Evolutionary conservation across 2,888 invertebrate genomes (phyloP).

Genomic region (Scrobipalpa atriplicella): DNA sequence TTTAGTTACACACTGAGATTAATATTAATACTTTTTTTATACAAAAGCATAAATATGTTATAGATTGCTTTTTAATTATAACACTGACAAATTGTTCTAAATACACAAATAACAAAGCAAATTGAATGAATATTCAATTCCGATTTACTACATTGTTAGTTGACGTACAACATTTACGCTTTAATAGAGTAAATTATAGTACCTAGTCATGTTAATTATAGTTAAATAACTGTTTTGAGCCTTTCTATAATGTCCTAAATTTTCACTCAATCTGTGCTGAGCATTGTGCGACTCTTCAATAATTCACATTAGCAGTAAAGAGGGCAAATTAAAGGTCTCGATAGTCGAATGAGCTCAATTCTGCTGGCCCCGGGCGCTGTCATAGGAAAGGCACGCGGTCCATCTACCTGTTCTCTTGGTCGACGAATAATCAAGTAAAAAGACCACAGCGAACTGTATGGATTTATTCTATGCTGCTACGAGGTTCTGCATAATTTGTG

Average conservation of each 20-base stretch:
- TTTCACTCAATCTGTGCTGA: neutral
- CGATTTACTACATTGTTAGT: neutral
- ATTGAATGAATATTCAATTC: slow-evolving; percentile 5
- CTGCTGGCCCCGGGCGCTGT: slow-evolving; percentile 44
- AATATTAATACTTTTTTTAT: slow-evolving; percentile 11
- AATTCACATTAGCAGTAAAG: slow-evolving; percentile 33
- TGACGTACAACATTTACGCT: neutral
- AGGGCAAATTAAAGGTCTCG: slow-evolving; percentile 41
- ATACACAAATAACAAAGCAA: neutral
- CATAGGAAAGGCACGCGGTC: slow-evolving; percentile 58
- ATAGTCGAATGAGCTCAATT: slow-evolving; percentile 40
- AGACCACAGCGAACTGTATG: slow-evolving; percentile 27
- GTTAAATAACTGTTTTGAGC: neutral
- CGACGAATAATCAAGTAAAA: slow-evolving; percentile 39
- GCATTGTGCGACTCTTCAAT: neutral
- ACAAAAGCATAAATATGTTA: neutral
- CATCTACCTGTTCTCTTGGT: slow-evolving; percentile 52
- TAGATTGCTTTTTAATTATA: slow-evolving; percentile 15
- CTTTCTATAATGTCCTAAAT: slow-evolving; percentile 16
- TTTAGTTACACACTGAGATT: slow-evolving; percentile 37
- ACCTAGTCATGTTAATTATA: neutral
- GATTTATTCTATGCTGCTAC: neutral
- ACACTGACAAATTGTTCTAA: slow-evolving; percentile 1
- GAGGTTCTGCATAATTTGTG: slow-evolving; percentile 11
- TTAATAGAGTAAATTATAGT: too few relatives aligned